Percentiles rank a stretch among this genome's conserved stretches.
These are phyloP conservation scores for Macrosteles quadrilineatus DNA, from an alignment of 1,140 invertebrate species.

Conservation along the genomic window DNA sequence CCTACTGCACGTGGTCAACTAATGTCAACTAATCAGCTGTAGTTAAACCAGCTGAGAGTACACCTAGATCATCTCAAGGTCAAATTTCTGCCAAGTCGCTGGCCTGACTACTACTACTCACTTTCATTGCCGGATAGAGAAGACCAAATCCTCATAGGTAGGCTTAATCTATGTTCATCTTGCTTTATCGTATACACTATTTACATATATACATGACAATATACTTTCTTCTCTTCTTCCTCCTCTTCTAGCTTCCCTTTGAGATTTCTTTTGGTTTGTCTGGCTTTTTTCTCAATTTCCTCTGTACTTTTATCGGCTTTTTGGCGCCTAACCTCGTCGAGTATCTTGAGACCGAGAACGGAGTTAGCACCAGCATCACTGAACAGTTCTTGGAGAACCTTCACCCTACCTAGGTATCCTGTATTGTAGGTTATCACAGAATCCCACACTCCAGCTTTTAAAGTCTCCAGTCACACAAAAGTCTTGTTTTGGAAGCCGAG, in stretches of 20 bases:
- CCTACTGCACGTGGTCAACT: too few species aligned
- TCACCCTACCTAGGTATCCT: slow-evolving; percentile 14
- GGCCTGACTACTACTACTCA: too few species aligned
- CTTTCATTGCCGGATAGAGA: too few species aligned
- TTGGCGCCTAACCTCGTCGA: slow-evolving; percentile 23
- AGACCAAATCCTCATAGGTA: too few species aligned
- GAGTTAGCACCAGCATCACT: neutral
- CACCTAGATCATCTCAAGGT: too few species aligned
- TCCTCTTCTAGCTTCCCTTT: neutral
- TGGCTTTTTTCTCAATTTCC: neutral
- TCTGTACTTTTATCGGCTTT: neutral
- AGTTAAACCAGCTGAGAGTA: too few species aligned
- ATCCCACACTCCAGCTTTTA: slow-evolving; percentile 21
- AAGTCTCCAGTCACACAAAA: slow-evolving; percentile 21
- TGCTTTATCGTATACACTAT: too few species aligned
- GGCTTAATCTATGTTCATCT: too few species aligned
- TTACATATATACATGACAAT: too few species aligned
- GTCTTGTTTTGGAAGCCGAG: slow-evolving; percentile 23
- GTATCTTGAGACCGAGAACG: neutral
- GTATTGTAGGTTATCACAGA: slow-evolving; percentile 24
- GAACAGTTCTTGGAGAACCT: too few species aligned
- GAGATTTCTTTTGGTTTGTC: neutral
- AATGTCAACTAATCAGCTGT: too few species aligned
- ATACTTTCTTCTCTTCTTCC: neutral
- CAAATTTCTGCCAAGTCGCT: too few species aligned